Evolutionary conservation across 1,140 invertebrate genomes (phyloP).

Genomic region (Sycophaga agraensis): DNA sequence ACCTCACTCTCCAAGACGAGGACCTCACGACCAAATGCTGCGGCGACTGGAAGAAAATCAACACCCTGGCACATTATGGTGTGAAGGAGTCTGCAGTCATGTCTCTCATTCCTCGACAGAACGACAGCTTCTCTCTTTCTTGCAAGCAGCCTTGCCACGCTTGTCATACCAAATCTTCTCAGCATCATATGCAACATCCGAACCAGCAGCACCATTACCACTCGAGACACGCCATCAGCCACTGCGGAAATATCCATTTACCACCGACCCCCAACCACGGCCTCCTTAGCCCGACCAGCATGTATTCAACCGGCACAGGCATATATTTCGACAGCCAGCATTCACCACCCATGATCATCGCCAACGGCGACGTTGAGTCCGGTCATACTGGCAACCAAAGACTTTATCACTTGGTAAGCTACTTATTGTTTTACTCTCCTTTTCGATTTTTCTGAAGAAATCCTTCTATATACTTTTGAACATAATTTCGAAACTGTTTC

Average conservation of each 20-base stretch:
- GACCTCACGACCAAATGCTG: slow-evolving; percentile 88
- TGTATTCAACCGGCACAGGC: slow-evolving; percentile 48
- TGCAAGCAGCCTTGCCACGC: slow-evolving; percentile 82
- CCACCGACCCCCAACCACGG: slow-evolving; percentile 49
- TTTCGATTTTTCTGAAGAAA: too few species aligned
- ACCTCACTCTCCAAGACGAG: slow-evolving; percentile 89
- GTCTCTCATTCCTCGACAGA: slow-evolving; percentile 86
- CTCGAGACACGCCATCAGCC: slow-evolving; percentile 40
- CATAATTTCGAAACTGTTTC: too few species aligned
- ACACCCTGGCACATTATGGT: slow-evolving; percentile 90
- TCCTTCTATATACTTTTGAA: too few species aligned
- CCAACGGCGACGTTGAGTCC: slow-evolving; percentile 74
- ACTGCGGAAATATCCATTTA: slow-evolving; percentile 47
- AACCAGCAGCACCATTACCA: slow-evolving; percentile 42
- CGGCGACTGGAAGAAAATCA: slow-evolving; percentile 86
- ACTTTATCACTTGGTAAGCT: slow-evolving; percentile 74
- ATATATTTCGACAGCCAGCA: slow-evolving; percentile 67
- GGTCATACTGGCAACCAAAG: slow-evolving; percentile 65
- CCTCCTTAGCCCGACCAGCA: slow-evolving; percentile 45
- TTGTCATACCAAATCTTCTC: slow-evolving; percentile 59
- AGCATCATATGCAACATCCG: slow-evolving; percentile 41
- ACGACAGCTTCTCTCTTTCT: slow-evolving; percentile 76
- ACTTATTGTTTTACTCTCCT: too few species aligned
- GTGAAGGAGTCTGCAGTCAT: slow-evolving; percentile 93
- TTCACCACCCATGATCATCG: slow-evolving; percentile 69